These are phyloP conservation scores for Dynastes hyllus DNA, from an alignment of 2,888 invertebrate genomes.

Conservation along the genomic window DNA sequence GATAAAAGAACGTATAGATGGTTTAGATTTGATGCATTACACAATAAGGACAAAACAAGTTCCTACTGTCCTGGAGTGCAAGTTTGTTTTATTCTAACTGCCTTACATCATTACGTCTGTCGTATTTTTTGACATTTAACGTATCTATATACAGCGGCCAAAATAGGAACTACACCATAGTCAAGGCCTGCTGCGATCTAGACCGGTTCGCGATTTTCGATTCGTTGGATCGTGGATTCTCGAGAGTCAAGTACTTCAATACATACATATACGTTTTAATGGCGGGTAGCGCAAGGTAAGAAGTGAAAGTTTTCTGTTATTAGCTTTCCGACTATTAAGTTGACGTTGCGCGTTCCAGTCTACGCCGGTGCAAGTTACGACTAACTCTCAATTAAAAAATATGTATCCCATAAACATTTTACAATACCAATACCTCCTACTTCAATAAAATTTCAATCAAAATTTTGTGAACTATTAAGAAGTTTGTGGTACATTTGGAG, in stretches of 20 bases:
- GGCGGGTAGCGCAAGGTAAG: conserved; percentile 51
- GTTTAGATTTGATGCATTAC: too few relatives aligned
- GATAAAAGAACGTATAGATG: too few relatives aligned
- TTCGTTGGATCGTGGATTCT: conserved; percentile 27
- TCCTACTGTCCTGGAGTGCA: too few relatives aligned
- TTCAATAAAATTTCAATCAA: too few relatives aligned
- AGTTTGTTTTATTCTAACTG: too few relatives aligned
- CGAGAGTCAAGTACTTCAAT: conserved; percentile 31
- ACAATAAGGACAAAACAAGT: too few relatives aligned
- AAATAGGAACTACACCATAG: conserved; percentile 33
- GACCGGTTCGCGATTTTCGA: conserved; percentile 38
- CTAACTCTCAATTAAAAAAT: not conserved
- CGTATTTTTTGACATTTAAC: conserved; percentile 5
- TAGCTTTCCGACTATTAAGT: conserved; percentile 43
- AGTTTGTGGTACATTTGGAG: conserved; percentile 17
- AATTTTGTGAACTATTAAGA: too few relatives aligned
- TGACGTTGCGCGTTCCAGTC: conserved; percentile 37
- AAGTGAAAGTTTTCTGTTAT: conserved; percentile 54
- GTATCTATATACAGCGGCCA: not conserved
- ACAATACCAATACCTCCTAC: not conserved
- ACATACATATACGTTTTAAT: conserved; percentile 40
- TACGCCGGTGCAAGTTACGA: not conserved
- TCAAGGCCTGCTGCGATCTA: conserved; percentile 37
- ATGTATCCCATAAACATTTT: not conserved
- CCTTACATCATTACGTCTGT: too few relatives aligned